These are phyloP conservation scores for Leucopsar rothschildi DNA, from an alignment of 2,113 vertebrate species.

Conservation along the genomic window DNA sequence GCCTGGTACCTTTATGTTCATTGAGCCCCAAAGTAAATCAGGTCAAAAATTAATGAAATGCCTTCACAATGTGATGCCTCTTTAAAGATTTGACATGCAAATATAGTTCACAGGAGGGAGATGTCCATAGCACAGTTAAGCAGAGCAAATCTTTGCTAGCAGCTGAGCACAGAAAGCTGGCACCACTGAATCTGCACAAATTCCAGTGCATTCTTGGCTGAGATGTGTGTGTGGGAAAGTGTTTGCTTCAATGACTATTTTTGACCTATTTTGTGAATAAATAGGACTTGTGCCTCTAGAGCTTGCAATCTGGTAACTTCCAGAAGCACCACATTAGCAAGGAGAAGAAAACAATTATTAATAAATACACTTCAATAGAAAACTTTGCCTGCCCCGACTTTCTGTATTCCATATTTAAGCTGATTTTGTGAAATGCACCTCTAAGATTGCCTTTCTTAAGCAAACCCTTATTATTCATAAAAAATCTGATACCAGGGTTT, in stretches of 20 bases:
- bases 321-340: background rate
- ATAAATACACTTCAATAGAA: background rate
- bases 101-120: background rate
- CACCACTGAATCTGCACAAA: background rate
- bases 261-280: slow-evolving; percentile 49
- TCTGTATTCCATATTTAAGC: background rate
- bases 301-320: slow-evolving; percentile 31
- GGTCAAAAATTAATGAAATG: background rate
- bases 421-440: background rate
- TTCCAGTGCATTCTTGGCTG: background rate
- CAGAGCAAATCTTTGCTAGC: background rate
- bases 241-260: slow-evolving; percentile 41
- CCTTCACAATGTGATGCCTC: background rate
- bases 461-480: background rate
- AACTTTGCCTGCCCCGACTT: background rate
- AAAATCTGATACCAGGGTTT: background rate
- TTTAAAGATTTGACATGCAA: background rate
- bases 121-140: background rate
- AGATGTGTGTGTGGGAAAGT: background rate
- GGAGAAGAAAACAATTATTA: background rate
- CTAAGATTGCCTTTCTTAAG: background rate
- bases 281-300: slow-evolving; percentile 17
- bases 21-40: background rate
- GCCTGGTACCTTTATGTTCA: background rate
- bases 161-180: background rate